These are phyloP conservation scores for Anguilla megastoma DNA, from an alignment of 2,797 vertebrate genomes.

Conservation along the genomic window DNA sequence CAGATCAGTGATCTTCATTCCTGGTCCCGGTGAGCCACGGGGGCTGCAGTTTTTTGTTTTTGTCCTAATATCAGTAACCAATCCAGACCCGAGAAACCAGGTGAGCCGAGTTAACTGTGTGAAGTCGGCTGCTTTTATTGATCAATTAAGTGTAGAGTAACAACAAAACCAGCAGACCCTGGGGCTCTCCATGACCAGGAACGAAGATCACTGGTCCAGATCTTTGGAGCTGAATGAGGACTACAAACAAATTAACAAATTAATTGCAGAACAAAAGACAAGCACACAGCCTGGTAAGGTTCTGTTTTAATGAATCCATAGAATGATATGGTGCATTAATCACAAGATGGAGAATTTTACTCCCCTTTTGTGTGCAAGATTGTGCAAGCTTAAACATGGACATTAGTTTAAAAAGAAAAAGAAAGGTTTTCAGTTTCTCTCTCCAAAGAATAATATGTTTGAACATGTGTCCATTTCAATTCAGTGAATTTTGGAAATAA, in stretches of 20 bases:
- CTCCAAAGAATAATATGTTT: background rate
- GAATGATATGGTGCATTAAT: conserved; percentile 1
- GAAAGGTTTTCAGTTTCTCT: background rate
- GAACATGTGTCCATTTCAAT: background rate
- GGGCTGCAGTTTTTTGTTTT: too few relatives aligned
- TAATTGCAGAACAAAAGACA: background rate
- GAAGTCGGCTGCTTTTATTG: too few relatives aligned
- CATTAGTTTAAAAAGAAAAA: background rate
- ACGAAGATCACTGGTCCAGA: too few relatives aligned
- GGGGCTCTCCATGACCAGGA: too few relatives aligned
- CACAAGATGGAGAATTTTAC: background rate
- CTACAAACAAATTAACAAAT: background rate
- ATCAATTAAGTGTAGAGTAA: too few relatives aligned
- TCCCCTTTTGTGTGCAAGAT: background rate
- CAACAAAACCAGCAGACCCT: too few relatives aligned
- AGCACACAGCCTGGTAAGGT: background rate
- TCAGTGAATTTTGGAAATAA: background rate
- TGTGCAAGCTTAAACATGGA: background rate
- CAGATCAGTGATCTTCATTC: too few relatives aligned
- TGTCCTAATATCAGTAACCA: too few relatives aligned
- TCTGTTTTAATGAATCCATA: background rate
- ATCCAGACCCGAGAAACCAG: too few relatives aligned
- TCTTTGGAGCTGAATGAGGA: background rate
- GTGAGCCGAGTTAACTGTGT: too few relatives aligned
- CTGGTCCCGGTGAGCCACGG: too few relatives aligned